Conservation (phyloP, 1,140 invertebrate species). For the Hylaeus anthracinus region DNA sequence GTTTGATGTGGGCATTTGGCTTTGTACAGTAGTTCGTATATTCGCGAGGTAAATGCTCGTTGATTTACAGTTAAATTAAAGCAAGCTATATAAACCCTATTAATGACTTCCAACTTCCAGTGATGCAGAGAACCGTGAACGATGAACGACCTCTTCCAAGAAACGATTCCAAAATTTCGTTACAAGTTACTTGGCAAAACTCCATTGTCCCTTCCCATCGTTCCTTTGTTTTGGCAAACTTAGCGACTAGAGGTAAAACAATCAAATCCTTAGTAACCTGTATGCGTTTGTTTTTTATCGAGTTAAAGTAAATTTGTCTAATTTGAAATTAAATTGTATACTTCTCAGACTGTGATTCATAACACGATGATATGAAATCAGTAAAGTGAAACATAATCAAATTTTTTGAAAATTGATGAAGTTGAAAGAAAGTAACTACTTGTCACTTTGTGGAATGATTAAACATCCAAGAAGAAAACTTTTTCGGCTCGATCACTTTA, state of each 20-base stretch:
- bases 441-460: no score
- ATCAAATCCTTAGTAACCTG: neutral
- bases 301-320: no score
- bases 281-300: no score
- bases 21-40: neutral
- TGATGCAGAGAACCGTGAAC: neutral
- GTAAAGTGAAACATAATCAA: no score
- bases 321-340: no score
- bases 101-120: neutral
- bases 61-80: neutral
- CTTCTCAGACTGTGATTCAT: no score
- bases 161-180: slow-evolving; percentile 1
- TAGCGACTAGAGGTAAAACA: neutral
- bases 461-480: neutral
- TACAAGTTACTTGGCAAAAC: neutral
- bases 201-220: neutral
- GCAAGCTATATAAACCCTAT: neutral
- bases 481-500: neutral
- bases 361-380: no score
- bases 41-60: neutral
- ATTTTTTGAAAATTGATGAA: no score
- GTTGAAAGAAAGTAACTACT: no score
- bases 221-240: neutral
- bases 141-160: neutral
- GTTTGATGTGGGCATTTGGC: neutral